These are phyloP conservation scores for Cheirogaleus major DNA, from an alignment of 2,797 vertebrate genomes.

Conservation along the genomic window DNA sequence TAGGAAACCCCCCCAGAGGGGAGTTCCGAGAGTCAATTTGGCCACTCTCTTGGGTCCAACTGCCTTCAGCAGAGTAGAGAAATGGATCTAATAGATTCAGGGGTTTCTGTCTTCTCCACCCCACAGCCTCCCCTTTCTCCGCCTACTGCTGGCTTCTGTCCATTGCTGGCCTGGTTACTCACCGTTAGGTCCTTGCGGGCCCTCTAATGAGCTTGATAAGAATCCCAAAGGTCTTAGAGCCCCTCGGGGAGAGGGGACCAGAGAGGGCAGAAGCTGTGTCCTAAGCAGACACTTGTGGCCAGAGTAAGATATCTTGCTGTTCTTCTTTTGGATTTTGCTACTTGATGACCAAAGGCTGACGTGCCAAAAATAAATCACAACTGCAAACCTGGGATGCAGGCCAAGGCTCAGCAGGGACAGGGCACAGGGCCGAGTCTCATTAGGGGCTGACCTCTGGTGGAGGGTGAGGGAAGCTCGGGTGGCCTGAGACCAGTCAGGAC, in stretches of 20 bases:
- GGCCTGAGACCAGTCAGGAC: not conserved
- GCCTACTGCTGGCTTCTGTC: not conserved
- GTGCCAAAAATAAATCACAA: conserved; percentile 76
- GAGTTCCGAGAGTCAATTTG: not conserved
- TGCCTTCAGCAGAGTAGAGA: not conserved
- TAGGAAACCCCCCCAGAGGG: not conserved
- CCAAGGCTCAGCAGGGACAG: conserved; percentile 5
- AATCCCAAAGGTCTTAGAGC: not conserved
- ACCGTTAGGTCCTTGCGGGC: conserved; percentile 13
- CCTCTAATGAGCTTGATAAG: not conserved
- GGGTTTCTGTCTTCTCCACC: not conserved
- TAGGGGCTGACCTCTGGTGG: conserved; percentile 35
- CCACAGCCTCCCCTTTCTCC: not conserved
- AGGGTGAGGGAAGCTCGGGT: not conserved
- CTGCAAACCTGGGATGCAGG: conserved; percentile 48
- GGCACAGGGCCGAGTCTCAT: not conserved
- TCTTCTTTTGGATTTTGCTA: conserved; percentile 53
- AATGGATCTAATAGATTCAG: not conserved
- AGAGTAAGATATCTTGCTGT: not conserved
- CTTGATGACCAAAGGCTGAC: conserved; percentile 53
- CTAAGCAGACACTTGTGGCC: not conserved
- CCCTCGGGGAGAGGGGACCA: not conserved
- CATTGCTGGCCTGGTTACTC: conserved; percentile 11
- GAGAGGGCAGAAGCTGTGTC: not conserved
- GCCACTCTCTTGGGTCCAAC: not conserved